phyloP scores from a whole-genome alignment of 2,888 invertebrate species.

The Noctua janthina region DNA sequence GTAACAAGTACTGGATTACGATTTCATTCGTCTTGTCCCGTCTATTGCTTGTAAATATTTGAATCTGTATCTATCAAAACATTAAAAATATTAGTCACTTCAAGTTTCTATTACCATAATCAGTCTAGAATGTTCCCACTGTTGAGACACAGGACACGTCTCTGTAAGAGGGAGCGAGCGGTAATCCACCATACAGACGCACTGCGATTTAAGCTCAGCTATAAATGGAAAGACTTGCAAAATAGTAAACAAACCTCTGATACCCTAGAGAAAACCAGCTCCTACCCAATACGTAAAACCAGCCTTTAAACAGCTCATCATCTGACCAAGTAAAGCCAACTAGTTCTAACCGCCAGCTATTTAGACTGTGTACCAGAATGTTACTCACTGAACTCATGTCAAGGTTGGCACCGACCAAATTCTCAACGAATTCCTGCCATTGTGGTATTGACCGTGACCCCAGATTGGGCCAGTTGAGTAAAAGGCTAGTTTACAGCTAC shows the following conservation, averaged over 20 bases:
- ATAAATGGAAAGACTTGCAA: neutral
- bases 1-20: no score
- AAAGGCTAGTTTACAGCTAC: conserved; percentile 31
- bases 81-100: neutral
- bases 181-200: neutral
- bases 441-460: conserved; percentile 57
- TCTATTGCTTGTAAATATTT: no score
- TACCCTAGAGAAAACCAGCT: conserved; percentile 19
- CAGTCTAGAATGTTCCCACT: neutral
- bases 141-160: neutral
- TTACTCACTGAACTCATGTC: conserved; percentile 40
- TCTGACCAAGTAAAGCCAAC: conserved; percentile 35
- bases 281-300: conserved; percentile 21
- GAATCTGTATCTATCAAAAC: neutral
- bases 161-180: neutral
- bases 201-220: neutral
- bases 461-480: conserved; percentile 18
- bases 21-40: no score
- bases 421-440: conserved; percentile 51
- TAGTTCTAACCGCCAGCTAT: conserved; percentile 31
- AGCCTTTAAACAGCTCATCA: conserved; percentile 18
- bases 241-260: conserved; percentile 2
- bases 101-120: neutral
- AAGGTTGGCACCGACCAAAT: conserved; percentile 52
- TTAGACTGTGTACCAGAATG: conserved; percentile 35